phyloP scores from a whole-genome alignment of 2,888 invertebrate species.

The Timema cristinae region DNA sequence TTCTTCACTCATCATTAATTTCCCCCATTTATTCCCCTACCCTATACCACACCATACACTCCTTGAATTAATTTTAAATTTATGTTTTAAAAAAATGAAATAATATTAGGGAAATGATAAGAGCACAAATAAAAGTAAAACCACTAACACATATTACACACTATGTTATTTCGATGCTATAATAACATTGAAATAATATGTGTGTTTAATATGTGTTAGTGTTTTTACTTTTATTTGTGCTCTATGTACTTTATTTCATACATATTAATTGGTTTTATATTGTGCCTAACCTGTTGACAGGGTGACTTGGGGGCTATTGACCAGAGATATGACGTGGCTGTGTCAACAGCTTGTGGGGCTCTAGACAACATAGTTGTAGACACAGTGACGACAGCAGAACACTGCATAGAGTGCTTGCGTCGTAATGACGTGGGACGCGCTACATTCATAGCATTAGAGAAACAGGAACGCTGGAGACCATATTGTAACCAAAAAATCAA shows the following conservation, averaged over 20 bases:
- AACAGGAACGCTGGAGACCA: constrained; percentile 60
- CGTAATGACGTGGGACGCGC: constrained; percentile 73
- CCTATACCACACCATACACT: too few relatives aligned
- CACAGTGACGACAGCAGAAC: constrained; percentile 75
- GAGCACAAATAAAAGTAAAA: too few relatives aligned
- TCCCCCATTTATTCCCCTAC: too few relatives aligned
- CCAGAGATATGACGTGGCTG: constrained; percentile 87
- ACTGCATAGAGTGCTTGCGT: constrained; percentile 78
- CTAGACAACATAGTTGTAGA: constrained; percentile 93
- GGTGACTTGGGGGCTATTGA: constrained; percentile 96
- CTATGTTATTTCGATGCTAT: too few relatives aligned
- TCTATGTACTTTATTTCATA: not conserved
- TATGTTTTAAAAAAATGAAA: too few relatives aligned
- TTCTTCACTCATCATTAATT: too few relatives aligned
- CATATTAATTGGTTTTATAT: constrained; percentile 3
- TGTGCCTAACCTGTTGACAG: constrained; percentile 46
- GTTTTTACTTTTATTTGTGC: too few relatives aligned
- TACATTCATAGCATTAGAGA: constrained; percentile 86
- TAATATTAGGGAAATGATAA: too few relatives aligned
- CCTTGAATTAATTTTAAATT: too few relatives aligned
- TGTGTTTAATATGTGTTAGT: not conserved
- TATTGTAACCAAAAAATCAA: constrained; percentile 46
- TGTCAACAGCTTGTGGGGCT: constrained; percentile 88
- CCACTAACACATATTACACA: too few relatives aligned
- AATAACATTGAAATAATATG: not conserved